A percentile compares a stretch with the other conserved stretches of the same genome.
Evolutionary conservation across 2,113 vertebrate genomes (phyloP).

Genomic region (Isichthys henryi): DNA sequence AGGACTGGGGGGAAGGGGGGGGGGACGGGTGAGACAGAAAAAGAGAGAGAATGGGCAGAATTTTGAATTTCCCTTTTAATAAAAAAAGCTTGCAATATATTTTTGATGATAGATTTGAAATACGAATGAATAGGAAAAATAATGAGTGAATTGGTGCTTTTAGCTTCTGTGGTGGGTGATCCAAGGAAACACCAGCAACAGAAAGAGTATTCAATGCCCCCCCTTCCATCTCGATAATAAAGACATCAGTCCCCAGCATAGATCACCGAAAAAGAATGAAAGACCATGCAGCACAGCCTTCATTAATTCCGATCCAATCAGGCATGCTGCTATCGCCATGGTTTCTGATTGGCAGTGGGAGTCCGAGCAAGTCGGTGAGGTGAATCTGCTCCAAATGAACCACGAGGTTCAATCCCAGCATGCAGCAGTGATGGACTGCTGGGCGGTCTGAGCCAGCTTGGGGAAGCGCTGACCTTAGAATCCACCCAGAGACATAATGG

Average conservation of each 20-base stretch:
- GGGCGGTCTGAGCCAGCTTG: background rate
- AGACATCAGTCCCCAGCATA: background rate
- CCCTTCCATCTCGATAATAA: background rate
- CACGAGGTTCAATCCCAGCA: background rate
- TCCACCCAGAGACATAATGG: background rate
- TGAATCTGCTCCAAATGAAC: background rate
- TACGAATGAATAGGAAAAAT: background rate
- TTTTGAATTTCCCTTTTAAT: background rate
- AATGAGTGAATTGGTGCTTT: background rate
- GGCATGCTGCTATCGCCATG: background rate
- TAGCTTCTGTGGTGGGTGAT: background rate
- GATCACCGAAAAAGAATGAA: background rate
- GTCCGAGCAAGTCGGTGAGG: background rate
- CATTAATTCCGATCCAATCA: slow-evolving; percentile 18
- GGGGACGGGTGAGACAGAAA: background rate
- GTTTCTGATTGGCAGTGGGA: slow-evolving; percentile 8
- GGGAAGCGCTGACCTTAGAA: background rate
- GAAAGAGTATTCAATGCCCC: background rate
- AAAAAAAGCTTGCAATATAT: background rate
- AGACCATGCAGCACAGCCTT: background rate
- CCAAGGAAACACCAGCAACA: background rate
- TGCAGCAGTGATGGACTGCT: background rate
- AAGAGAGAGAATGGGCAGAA: background rate
- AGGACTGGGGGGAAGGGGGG: background rate
- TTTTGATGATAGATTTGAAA: slow-evolving; percentile 5